Evolutionary conservation across 2,113 vertebrate genomes (phyloP).

Genomic region (Casuarius casuarius): DNA sequence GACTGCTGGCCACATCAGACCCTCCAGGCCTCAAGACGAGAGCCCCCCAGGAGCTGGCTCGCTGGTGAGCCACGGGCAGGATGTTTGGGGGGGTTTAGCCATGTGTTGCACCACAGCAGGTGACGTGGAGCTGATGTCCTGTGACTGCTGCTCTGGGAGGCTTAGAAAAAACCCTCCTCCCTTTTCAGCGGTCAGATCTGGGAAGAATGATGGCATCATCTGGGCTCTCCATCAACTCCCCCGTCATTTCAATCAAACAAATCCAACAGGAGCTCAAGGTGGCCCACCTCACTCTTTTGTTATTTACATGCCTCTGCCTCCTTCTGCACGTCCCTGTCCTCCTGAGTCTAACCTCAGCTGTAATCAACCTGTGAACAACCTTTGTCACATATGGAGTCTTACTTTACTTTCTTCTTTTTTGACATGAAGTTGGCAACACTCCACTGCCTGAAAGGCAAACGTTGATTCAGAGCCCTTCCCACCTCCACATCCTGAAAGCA

Average conservation of each 20-base stretch:
- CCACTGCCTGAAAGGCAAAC: not conserved
- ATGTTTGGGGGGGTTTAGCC: not conserved
- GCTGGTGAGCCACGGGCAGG: fast-evolving
- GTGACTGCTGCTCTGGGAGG: not conserved
- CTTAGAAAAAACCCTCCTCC: not conserved
- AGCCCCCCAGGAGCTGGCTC: not conserved
- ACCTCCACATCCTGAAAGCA: not conserved
- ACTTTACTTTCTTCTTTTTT: not conserved
- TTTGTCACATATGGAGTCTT: not conserved
- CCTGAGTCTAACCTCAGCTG: not conserved
- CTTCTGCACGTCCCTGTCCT: not conserved
- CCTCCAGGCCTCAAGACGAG: not conserved
- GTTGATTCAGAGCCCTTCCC: not conserved
- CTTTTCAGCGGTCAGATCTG: not conserved
- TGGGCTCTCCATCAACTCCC: not conserved
- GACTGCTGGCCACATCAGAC: fast-evolving
- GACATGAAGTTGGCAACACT: not conserved
- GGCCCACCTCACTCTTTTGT: not conserved
- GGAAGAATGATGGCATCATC: not conserved
- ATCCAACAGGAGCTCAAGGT: not conserved
- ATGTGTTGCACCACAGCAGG: fast-evolving
- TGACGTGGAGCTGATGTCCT: fast-evolving
- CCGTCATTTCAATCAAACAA: not conserved
- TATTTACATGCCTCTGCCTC: not conserved
- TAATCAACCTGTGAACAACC: not conserved